A percentile compares a stretch with the other conserved stretches of the same genome.
Evolutionary conservation across 2,113 vertebrate genomes (phyloP).

Genomic region (Tiliqua scincoides): DNA sequence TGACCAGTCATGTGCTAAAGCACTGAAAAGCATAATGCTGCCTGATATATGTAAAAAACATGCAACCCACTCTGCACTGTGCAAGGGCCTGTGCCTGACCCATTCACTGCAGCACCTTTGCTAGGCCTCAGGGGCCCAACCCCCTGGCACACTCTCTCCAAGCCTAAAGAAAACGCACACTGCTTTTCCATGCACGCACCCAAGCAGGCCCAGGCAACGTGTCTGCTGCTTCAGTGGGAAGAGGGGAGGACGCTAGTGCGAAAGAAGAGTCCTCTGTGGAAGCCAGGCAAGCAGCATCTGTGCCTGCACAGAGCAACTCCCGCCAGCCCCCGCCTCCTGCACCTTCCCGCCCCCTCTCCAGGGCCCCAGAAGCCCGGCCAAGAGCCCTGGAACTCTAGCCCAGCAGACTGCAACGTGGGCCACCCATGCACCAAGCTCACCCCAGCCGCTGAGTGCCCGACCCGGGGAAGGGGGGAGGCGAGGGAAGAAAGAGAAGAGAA

Average conservation of each 20-base stretch:
- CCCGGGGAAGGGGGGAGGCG: not conserved
- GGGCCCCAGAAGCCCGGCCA: conserved; percentile 6
- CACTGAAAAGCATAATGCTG: not conserved
- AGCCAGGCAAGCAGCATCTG: conserved; percentile 29
- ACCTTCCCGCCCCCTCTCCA: conserved; percentile 16
- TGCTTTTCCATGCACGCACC: not conserved
- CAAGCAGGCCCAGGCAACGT: conserved; percentile 27
- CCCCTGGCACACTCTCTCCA: conserved; percentile 34
- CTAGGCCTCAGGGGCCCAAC: conserved; percentile 66
- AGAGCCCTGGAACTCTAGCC: conserved; percentile 23
- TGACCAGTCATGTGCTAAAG: not conserved
- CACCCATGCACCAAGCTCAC: conserved; percentile 1
- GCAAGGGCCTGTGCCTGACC: conserved; percentile 6
- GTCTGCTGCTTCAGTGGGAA: not conserved
- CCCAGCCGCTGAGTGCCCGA: not conserved
- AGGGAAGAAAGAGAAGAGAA: not conserved
- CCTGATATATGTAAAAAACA: not conserved
- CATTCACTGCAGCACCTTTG: conserved; percentile 24
- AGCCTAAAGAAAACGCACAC: conserved; percentile 23
- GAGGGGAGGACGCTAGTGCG: not conserved
- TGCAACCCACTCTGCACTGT: not conserved
- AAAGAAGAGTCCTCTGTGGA: not conserved
- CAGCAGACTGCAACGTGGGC: not conserved
- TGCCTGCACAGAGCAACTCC: conserved; percentile 10
- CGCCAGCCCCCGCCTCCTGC: conserved; percentile 40